phyloP scores from a whole-genome alignment of 2,888 invertebrate genomes.

The Invenusta paracnida region DNA sequence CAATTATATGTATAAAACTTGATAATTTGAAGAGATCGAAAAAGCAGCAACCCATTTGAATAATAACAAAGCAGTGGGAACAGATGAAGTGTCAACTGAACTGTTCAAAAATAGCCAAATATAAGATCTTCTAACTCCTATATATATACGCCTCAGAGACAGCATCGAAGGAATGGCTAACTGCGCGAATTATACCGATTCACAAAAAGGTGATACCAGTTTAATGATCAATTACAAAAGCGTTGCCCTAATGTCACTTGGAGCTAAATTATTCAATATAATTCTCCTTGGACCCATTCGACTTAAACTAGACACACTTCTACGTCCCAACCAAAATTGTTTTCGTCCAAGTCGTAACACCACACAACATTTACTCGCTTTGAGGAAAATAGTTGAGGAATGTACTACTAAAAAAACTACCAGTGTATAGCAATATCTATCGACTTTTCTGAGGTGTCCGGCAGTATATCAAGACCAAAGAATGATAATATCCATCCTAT shows the following conservation, averaged over 20 bases:
- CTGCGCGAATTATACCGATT: neutral
- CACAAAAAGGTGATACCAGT: neutral
- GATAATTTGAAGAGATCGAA: too few species aligned
- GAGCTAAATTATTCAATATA: neutral
- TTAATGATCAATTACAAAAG: neutral
- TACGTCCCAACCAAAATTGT: too few species aligned
- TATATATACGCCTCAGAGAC: too few species aligned
- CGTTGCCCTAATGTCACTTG: neutral
- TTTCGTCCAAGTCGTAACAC: neutral
- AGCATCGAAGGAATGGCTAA: too few species aligned
- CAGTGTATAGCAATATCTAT: constrained; percentile 8
- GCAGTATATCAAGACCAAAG: neutral
- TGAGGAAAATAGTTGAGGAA: constrained; percentile 5
- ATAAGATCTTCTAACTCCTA: too few species aligned
- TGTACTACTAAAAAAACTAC: neutral
- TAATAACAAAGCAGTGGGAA: too few species aligned
- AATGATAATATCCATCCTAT: neutral
- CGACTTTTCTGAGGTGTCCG: neutral
- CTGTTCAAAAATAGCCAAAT: too few species aligned
- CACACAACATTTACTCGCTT: neutral
- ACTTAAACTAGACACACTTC: too few species aligned
- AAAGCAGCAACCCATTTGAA: too few species aligned
- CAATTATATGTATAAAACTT: too few species aligned
- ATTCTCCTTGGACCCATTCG: neutral
- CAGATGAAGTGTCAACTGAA: too few species aligned